A percentile compares a stretch with the other conserved stretches of the same genome.
Evolutionary conservation across 2,888 invertebrate species (phyloP).

Genomic region (Syritta pipiens): DNA sequence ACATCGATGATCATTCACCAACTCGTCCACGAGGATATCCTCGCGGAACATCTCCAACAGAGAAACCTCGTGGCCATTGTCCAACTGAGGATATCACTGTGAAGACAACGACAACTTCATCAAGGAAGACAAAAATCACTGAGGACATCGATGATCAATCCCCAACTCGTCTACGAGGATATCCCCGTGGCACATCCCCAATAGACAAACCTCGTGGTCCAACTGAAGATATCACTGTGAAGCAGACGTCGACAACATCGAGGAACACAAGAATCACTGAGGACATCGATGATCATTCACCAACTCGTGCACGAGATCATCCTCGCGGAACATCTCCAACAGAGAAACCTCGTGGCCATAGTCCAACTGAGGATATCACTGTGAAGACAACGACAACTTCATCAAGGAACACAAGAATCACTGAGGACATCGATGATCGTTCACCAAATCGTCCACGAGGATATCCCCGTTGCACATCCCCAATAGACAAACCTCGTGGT

Average conservation of each 20-base stretch:
- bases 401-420: not conserved
- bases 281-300: not conserved
- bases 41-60: constrained; percentile 41
- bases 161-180: not conserved
- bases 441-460: not conserved
- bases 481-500: not conserved
- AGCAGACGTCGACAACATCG: not conserved
- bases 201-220: not conserved
- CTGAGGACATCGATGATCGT: constrained; percentile 7
- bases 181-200: not conserved
- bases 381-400: not conserved
- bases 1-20: not conserved
- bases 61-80: constrained; percentile 14
- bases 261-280: constrained; percentile 6
- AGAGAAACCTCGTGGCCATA: not conserved
- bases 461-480: not conserved
- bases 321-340: not conserved
- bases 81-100: constrained; percentile 13
- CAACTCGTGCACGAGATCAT: no score
- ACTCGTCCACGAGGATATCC: not conserved
- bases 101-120: constrained; percentile 5
- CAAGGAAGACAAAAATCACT: not conserved
- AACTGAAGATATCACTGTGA: constrained; percentile 5
- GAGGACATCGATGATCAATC: not conserved
- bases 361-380: constrained; percentile 10